A percentile compares a stretch with the other conserved stretches of the same genome.
Evolutionary conservation across 2,888 invertebrate species (phyloP).

Genomic region (Lasioglossum vierecki): DNA sequence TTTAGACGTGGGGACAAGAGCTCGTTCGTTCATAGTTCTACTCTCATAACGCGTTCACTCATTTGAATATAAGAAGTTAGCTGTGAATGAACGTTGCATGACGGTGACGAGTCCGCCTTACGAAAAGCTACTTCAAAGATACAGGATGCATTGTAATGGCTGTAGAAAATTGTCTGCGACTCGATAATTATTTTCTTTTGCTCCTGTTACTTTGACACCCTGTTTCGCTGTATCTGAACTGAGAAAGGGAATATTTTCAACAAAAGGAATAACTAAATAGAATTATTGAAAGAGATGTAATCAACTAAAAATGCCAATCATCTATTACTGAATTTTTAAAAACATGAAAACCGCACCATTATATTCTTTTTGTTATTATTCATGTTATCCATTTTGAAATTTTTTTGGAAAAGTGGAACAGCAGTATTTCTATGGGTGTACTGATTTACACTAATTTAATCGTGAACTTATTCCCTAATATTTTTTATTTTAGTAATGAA

Average conservation of each 20-base stretch:
- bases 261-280: not conserved
- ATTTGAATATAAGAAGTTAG: conserved; percentile 77
- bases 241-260: not conserved
- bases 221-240: not conserved
- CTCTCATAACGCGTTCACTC: conserved; percentile 72
- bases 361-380: not conserved
- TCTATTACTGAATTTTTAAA: not conserved
- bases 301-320: not conserved
- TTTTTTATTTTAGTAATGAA: not conserved
- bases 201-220: not conserved
- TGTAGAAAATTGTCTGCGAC: not conserved
- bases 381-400: not conserved
- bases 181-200: not conserved
- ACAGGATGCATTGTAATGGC: not conserved
- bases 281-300: not conserved
- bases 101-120: conserved; percentile 9
- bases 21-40: conserved; percentile 71
- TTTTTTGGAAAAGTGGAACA: no score
- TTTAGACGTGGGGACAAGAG: conserved; percentile 70
- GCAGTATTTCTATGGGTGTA: no score
- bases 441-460: no score
- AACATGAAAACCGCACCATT: not conserved
- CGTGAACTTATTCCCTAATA: not conserved
- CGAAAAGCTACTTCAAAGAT: not conserved
- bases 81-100: conserved; percentile 40